A percentile compares a stretch with the other conserved stretches of the same genome.
These are phyloP conservation scores for Alligator mississippiensis DNA, from an alignment of 2,113 vertebrate species.

Conservation along the genomic window DNA sequence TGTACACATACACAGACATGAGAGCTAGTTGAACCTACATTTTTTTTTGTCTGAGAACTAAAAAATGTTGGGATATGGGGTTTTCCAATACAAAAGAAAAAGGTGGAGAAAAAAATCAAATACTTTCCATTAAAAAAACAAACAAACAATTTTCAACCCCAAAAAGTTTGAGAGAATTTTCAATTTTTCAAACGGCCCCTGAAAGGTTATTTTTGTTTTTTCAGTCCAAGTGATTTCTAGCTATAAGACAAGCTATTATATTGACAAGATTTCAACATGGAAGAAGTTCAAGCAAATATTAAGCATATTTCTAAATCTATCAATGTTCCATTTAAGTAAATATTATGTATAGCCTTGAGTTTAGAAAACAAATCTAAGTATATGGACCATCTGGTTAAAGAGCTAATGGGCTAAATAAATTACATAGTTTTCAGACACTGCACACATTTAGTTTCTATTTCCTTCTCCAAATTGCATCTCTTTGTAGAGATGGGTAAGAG, in stretches of 20 bases:
- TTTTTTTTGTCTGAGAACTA: background rate
- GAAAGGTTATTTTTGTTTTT: no score
- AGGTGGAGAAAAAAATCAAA: no score
- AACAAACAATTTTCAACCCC: background rate
- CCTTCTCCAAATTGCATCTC: constrained; percentile 5
- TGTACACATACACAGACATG: background rate
- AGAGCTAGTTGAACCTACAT: background rate
- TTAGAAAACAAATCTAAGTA: constrained; percentile 55
- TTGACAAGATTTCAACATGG: constrained; percentile 30
- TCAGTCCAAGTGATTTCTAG: constrained; percentile 17
- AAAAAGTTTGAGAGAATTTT: background rate
- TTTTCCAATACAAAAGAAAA: background rate
- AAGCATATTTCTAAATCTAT: constrained; percentile 34
- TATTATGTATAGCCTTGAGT: constrained; percentile 14
- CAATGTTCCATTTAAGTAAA: constrained; percentile 43
- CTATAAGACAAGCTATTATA: constrained; percentile 25
- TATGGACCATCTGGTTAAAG: constrained; percentile 35
- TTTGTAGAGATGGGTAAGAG: constrained; percentile 10
- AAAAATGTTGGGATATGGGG: no score
- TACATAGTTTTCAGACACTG: constrained; percentile 26
- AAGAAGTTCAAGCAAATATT: constrained; percentile 54
- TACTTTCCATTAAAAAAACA: background rate
- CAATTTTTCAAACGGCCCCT: no score
- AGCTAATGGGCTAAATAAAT: constrained; percentile 37
- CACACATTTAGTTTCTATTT: constrained; percentile 23